Evolutionary conservation across 2,797 vertebrate genomes (phyloP), one percentile per base, ranked within the genome.

Genomic region (Distichodus sexfasciatus): DNA sequence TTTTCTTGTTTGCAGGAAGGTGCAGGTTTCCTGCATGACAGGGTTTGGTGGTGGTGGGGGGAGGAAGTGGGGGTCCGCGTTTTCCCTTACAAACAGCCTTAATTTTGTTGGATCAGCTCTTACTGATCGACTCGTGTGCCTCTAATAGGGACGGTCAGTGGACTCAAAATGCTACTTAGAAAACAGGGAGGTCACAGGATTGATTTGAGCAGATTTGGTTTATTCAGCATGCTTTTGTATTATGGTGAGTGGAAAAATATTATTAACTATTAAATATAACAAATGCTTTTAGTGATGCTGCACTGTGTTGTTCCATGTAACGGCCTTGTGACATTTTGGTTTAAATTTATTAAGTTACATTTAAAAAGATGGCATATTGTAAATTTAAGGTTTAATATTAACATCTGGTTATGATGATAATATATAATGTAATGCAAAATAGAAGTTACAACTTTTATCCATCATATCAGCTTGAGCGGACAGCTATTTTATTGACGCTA

Each of bases 1-100:
- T 12, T 74, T 58, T 64, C 82, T 82, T 83, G 90, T 91, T 87
- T 88, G 72, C 87, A 88, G 88, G 84, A 89, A 89, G 79, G 60
- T 74, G 4, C 82, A 79, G 73, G 71, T 65, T 88, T 90, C 82
- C 88, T 91, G 84, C 31, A 58, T 86, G 74, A 81, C 75, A 83
- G 83, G 82, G 81, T 23, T 66, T 65, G 64, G 28, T 41, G 64
- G 33, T 58, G 55, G 79, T 78, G 69, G 81, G 26, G 71, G 44
- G 77, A n/a, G 64, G 33, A 58, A 51, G 79, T 78, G 69, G 81
- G 26, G 71, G 44, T 77, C 23, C 11, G 50, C 69, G 8, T 69
- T 72, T 15, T 51, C 53, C 41, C 14, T 43, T 48, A 55, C 41
- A 40, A 24, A 50, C 51, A 24, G 41, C 24, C 50, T n/a, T 26